phyloP scores from a whole-genome alignment of 92 coral and sea anemone species.

The Palythoa grandis region DNA sequence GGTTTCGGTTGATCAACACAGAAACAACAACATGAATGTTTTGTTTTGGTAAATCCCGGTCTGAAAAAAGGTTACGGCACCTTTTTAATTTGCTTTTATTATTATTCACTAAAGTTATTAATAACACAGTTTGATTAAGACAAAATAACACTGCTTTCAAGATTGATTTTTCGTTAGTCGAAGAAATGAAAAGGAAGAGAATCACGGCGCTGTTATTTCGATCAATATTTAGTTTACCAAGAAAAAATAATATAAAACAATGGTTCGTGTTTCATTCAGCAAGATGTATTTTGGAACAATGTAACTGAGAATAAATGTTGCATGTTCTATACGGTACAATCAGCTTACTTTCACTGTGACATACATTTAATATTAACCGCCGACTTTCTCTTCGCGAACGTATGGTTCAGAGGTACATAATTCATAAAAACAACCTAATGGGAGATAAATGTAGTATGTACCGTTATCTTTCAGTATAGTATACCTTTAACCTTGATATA shows the following conservation, averaged over 20 bases:
- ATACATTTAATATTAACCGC: no score
- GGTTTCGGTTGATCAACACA: not conserved
- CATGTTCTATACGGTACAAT: not conserved
- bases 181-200: not conserved
- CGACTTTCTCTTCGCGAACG: no score
- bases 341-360: no score
- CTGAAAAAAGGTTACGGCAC: not conserved
- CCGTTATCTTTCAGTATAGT: no score
- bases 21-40: slow-evolving; percentile 1
- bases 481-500: no score
- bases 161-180: not conserved
- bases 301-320: slow-evolving; percentile 22
- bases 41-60: slow-evolving; percentile 2
- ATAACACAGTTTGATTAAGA: not conserved
- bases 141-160: not conserved
- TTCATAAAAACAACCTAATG: no score
- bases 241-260: slow-evolving; percentile 18
- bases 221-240: slow-evolving; percentile 35
- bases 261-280: slow-evolving; percentile 21
- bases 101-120: not conserved
- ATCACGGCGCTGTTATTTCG: slow-evolving; percentile 7
- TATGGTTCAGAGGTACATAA: no score
- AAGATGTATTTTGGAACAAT: not conserved
- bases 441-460: no score
- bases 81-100: not conserved